These are phyloP conservation scores for Holotrichia oblita DNA, from an alignment of 1,140 invertebrate genomes.

Conservation along the genomic window DNA sequence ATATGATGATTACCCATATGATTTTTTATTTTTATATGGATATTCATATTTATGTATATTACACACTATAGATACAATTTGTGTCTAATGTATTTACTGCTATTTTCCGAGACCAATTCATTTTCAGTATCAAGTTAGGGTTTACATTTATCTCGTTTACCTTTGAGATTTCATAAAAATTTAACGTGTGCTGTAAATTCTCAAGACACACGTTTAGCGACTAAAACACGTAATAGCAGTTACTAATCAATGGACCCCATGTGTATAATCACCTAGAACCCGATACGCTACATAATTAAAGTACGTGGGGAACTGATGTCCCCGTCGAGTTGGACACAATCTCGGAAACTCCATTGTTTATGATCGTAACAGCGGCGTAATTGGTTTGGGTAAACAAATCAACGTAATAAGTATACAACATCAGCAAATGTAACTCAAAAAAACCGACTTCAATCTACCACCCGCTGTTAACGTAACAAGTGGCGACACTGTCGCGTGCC, in stretches of 20 bases:
- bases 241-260: neutral
- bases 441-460: conserved; percentile 31
- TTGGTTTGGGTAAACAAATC: conserved; percentile 5
- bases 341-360: conserved; percentile 10
- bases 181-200: no score
- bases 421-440: neutral
- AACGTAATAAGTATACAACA: conserved; percentile 9
- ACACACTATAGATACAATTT: no score
- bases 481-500: conserved; percentile 46
- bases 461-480: conserved; percentile 42
- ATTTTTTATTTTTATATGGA: no score
- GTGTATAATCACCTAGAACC: neutral
- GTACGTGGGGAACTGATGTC: neutral
- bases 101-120: no score
- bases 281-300: neutral
- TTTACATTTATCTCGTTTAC: no score
- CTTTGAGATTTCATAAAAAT: no score
- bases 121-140: no score
- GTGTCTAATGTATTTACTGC: no score
- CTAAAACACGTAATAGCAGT: no score
- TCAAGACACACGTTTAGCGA: no score
- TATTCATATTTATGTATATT: no score
- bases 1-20: no score
- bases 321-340: neutral
- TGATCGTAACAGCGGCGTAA: neutral